Percentiles rank a stretch among this genome's conserved stretches.
These are phyloP conservation scores for Palythoa caribaeorum DNA, from an alignment of 92 coral and sea anemone genomes.

Conservation along the genomic window DNA sequence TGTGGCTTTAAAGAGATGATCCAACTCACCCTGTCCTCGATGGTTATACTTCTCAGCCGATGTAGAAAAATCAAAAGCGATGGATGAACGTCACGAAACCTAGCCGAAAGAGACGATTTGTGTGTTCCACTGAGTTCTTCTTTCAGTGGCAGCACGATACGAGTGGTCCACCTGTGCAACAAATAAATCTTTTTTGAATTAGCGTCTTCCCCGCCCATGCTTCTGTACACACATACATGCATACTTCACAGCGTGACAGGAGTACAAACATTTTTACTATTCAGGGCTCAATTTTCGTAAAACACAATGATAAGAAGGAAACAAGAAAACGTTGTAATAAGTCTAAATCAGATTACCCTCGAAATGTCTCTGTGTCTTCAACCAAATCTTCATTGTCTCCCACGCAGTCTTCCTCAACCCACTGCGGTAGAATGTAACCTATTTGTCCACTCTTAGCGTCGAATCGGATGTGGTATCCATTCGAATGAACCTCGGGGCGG, in stretches of 20 bases:
- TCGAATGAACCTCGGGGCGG: constrained; percentile 92
- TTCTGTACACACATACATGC: too few species aligned
- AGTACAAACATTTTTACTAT: too few species aligned
- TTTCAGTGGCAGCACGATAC: constrained; percentile 86
- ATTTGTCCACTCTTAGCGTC: constrained; percentile 95
- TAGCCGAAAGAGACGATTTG: constrained; percentile 78
- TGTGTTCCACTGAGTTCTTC: constrained; percentile 78
- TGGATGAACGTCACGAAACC: constrained; percentile 93
- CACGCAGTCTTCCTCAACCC: constrained; percentile 58
- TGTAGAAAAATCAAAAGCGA: constrained; percentile 88
- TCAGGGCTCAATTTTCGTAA: too few species aligned
- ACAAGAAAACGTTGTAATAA: neutral
- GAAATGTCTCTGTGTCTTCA: constrained; percentile 8
- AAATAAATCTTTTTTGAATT: neutral
- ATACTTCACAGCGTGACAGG: neutral
- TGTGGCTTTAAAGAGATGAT: neutral
- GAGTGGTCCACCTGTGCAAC: constrained; percentile 80
- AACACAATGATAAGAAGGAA: neutral
- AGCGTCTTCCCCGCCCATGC: too few species aligned
- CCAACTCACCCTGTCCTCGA: constrained; percentile 70
- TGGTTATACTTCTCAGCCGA: constrained; percentile 80
- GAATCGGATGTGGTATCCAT: constrained; percentile 88
- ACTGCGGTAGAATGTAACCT: constrained; percentile 92
- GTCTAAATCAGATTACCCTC: neutral
- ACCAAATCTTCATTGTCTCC: constrained; percentile 29